Base-by-base conservation (phyloP, 2,888 invertebrate species). In the Pycnomerus fuliginosus region DNA sequence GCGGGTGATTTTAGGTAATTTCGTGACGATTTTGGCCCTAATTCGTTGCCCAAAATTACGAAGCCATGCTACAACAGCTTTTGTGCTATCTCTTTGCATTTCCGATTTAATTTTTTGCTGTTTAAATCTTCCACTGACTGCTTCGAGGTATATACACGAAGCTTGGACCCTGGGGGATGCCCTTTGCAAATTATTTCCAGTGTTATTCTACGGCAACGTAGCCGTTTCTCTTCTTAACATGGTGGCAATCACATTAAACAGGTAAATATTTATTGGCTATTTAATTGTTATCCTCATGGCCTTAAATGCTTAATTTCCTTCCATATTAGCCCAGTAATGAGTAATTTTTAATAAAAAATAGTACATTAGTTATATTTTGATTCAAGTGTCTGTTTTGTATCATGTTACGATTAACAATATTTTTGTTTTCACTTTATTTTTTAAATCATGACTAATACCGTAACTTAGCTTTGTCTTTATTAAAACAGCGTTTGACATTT, bases 171-270 rank as follows among this genome's bases (percentile, higher is more conserved):
- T 91, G 13, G 90, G 90, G 0, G 81, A 82, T 12, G 77, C 79
- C 1, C 76, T 90, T 20, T 92, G 91, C 68, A 83, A 84, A 73
- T 77, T 91, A 70, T 92, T 91, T 73, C 90, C 91, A 0, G 84
- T 92, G 55, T 82, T 92, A 56, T 90, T 92, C 74, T 92, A 92
- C 65, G 90, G 90, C 44, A 92, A 92, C 68, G 90, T 91, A 35
- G 91, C 90, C 0, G 89, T 90, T 2, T 90, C 90, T 0, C 74
- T 92, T 22, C 76, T 91, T 49, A 90, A 89, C 62, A 91, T 92
- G 88, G 90, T 91, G 35, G 90, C 90, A 53, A 91, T 92, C 53
- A 91, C 91, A 16, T 74, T 92, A 44, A 92, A 91, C 74, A 85
- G 91, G 89, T 90, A 64, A 74, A 73, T 59, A 38, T 27, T 37